Evolutionary conservation across 2,888 invertebrate genomes (phyloP).

Genomic region (Lochmaea capreae): DNA sequence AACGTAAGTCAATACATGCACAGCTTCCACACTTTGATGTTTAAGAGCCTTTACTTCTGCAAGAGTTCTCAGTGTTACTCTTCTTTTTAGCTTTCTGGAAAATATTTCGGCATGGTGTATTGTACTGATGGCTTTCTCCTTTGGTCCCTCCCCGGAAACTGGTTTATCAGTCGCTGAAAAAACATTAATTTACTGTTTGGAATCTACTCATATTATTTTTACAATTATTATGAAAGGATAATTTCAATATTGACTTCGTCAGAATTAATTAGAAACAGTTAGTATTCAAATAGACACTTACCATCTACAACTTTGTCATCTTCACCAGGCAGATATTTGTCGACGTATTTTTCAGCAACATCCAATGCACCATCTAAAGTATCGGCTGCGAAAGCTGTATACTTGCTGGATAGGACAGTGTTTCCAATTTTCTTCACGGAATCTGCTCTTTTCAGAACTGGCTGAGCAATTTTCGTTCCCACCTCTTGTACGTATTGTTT

Average conservation of each 20-base stretch:
- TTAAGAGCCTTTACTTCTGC: slow-evolving; percentile 84
- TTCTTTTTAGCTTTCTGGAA: slow-evolving; percentile 79
- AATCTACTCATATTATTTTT: too few species aligned
- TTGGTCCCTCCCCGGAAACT: slow-evolving; percentile 50
- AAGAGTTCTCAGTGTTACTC: slow-evolving; percentile 81
- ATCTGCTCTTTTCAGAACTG: slow-evolving; percentile 82
- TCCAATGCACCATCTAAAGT: slow-evolving; percentile 80
- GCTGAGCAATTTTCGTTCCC: slow-evolving; percentile 71
- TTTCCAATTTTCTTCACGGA: slow-evolving; percentile 84
- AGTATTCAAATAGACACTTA: slow-evolving; percentile 60
- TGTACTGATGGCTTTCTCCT: slow-evolving; percentile 77
- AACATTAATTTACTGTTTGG: too few species aligned
- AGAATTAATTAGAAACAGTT: too few species aligned
- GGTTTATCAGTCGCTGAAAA: not conserved
- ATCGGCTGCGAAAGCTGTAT: slow-evolving; percentile 80
- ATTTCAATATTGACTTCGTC: too few species aligned
- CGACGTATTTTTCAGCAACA: slow-evolving; percentile 84
- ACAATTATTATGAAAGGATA: too few species aligned
- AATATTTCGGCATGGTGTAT: slow-evolving; percentile 83
- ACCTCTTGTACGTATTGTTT: slow-evolving; percentile 76
- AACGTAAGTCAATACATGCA: slow-evolving; percentile 81
- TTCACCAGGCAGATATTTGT: slow-evolving; percentile 81
- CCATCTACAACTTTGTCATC: slow-evolving; percentile 72
- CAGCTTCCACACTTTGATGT: slow-evolving; percentile 80
- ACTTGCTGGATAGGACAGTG: slow-evolving; percentile 76